phyloP scores from a whole-genome alignment of 2,888 invertebrate genomes.

The Agrilus mali region DNA sequence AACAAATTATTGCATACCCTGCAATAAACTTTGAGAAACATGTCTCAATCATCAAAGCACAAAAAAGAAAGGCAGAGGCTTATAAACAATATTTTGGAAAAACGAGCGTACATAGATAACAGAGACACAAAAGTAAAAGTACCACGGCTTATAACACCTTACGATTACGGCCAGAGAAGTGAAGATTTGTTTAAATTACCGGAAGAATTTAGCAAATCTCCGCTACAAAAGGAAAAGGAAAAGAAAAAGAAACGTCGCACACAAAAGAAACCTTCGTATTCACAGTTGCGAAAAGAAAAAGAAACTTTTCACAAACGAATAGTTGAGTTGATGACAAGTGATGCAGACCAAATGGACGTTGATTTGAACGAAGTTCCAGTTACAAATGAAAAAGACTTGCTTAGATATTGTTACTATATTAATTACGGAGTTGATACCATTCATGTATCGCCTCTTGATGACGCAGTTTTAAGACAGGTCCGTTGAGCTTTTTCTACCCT shows the following conservation, averaged over 20 bases:
- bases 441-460: conserved; percentile 75
- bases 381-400: conserved; percentile 52
- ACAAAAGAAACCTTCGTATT: conserved; percentile 37
- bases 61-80: conserved; percentile 32
- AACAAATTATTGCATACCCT: too few species aligned
- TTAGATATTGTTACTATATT: conserved; percentile 82
- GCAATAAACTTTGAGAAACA: too few species aligned
- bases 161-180: conserved; percentile 43
- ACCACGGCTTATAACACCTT: conserved; percentile 40
- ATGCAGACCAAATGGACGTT: conserved; percentile 37
- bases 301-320: conserved; percentile 73
- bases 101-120: conserved; percentile 33
- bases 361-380: conserved; percentile 40
- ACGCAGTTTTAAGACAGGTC: conserved; percentile 42
- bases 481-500: too few species aligned
- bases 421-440: conserved; percentile 83
- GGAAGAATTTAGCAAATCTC: too few species aligned
- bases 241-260: too few species aligned
- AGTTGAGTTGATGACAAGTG: conserved; percentile 54
- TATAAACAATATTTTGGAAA: conserved; percentile 35
- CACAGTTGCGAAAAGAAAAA: conserved; percentile 56
- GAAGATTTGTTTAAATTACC: conserved; percentile 50
- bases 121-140: conserved; percentile 40
- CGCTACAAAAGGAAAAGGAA: too few species aligned
- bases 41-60: conserved; percentile 12